A percentile compares a stretch with the other conserved stretches of the same genome.
These are phyloP conservation scores for Sakesphorus luctuosus DNA, from an alignment of 2,113 vertebrate genomes.

Conservation along the genomic window DNA sequence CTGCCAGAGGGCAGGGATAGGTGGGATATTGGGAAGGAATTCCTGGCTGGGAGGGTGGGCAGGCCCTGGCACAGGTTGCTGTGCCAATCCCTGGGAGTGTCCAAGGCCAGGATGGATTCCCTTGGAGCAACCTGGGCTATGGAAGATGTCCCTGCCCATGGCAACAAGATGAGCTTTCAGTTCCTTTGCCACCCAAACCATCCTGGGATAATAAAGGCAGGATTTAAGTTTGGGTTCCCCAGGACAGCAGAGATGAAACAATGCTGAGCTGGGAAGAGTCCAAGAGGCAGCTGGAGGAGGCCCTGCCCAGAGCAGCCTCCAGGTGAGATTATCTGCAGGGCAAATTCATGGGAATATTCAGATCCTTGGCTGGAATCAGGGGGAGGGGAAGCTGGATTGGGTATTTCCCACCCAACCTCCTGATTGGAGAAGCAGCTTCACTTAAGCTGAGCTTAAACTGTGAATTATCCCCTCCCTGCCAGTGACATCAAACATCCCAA, in stretches of 20 bases:
- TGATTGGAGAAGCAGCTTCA: neutral
- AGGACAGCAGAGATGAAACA: rapidly evolving
- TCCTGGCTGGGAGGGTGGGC: rapidly evolving
- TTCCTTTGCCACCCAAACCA: neutral
- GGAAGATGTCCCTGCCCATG: neutral
- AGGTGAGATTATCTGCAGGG: neutral
- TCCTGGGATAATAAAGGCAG: neutral
- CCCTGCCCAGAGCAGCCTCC: neutral
- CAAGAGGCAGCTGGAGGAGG: neutral
- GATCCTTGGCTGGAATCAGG: neutral
- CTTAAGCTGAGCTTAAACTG: neutral
- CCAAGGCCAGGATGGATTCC: neutral
- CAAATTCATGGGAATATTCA: neutral
- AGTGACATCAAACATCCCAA: neutral
- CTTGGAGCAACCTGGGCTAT: rapidly evolving
- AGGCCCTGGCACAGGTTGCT: neutral
- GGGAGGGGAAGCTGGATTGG: neutral
- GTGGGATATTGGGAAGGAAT: neutral
- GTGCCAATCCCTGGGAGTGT: neutral
- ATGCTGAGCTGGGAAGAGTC: rapidly evolving
- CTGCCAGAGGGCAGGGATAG: rapidly evolving
- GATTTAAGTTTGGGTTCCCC: rapidly evolving
- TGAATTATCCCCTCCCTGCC: neutral
- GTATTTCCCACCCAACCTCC: neutral
- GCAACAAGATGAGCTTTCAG: neutral